Evolutionary conservation across 2,888 invertebrate species (phyloP).

Genomic region (Cyaniris semiargus): DNA sequence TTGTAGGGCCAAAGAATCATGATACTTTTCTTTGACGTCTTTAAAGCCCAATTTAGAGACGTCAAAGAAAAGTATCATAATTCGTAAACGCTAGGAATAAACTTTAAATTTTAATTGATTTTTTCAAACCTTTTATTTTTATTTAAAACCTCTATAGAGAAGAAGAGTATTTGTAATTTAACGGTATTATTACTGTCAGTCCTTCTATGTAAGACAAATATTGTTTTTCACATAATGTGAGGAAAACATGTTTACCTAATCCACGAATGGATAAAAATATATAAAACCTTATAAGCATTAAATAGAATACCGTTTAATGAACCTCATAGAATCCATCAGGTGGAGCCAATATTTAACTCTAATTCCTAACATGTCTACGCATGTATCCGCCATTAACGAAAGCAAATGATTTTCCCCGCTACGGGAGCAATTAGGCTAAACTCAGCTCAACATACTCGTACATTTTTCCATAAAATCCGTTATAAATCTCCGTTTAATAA

Average conservation of each 20-base stretch:
- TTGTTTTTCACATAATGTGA: too few species aligned
- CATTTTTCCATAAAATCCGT: conserved; percentile 18
- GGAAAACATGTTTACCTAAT: too few species aligned
- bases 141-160: too few species aligned
- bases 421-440: conserved; percentile 8
- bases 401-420: not conserved
- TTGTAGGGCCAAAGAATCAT: not conserved
- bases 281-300: not conserved
- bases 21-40: too few species aligned
- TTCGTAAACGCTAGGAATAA: too few species aligned
- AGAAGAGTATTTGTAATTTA: too few species aligned
- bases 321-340: not conserved
- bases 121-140: too few species aligned
- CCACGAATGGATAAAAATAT: not conserved
- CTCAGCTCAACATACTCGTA: conserved; percentile 3
- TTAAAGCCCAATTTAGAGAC: too few species aligned
- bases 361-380: not conserved
- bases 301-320: not conserved
- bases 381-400: not conserved
- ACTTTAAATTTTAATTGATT: too few species aligned
- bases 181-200: too few species aligned
- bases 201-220: too few species aligned
- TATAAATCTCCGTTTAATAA: conserved; percentile 25
- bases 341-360: not conserved
- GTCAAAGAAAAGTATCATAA: too few species aligned